These are phyloP conservation scores for Botrylloides violaceus DNA, from an alignment of 23 tunicate genomes.

Conservation along the genomic window DNA sequence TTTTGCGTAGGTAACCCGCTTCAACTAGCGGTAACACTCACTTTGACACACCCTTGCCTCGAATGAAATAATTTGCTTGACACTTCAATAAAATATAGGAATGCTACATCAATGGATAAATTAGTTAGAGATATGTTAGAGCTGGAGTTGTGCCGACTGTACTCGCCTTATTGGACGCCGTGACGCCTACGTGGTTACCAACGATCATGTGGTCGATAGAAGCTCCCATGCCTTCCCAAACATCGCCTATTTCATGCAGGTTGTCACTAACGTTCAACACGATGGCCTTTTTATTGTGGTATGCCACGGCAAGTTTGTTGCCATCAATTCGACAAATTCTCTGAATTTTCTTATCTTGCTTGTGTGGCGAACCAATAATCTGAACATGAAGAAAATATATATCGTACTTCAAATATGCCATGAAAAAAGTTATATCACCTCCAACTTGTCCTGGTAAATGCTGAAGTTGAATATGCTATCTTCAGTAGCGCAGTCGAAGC, in stretches of 20 bases:
- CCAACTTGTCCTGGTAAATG: background rate
- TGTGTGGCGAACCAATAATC: background rate
- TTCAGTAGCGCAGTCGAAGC: background rate
- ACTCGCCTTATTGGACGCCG: constrained; percentile 6
- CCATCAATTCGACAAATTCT: background rate
- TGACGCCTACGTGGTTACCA: constrained; percentile 7
- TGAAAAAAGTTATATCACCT: background rate
- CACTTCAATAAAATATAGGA: too few species aligned
- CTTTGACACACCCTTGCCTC: too few species aligned
- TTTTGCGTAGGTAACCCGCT: too few species aligned
- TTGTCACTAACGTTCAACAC: background rate
- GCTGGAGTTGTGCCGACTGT: too few species aligned
- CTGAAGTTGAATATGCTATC: background rate
- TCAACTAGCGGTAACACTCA: too few species aligned
- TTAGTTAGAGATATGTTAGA: too few species aligned
- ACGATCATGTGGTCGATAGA: background rate
- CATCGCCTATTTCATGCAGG: background rate
- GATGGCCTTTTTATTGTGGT: constrained; percentile 1
- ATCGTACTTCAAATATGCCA: background rate
- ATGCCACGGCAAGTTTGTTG: background rate
- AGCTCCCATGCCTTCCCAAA: constrained; percentile 17
- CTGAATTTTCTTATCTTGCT: background rate
- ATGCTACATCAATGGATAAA: too few species aligned
- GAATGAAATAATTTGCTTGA: too few species aligned
- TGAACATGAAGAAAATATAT: background rate